Evolutionary conservation across 2,888 invertebrate genomes (phyloP).

Genomic region (Himalopsyche anomala): DNA sequence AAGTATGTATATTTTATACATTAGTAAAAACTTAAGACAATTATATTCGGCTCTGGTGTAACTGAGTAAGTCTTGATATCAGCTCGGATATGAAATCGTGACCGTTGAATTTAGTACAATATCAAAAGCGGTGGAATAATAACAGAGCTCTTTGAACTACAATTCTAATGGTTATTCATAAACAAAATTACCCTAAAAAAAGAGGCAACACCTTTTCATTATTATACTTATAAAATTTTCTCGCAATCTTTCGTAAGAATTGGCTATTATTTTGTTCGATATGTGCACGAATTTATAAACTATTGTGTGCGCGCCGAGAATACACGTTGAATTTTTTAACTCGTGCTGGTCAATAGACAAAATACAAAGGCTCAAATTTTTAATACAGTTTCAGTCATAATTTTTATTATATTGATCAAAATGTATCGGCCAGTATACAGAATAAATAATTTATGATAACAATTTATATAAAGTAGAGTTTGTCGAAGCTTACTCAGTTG

Average conservation of each 20-base stretch:
- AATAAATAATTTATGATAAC: too few species aligned
- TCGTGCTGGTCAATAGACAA: not conserved
- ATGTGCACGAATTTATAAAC: slow-evolving; percentile 33
- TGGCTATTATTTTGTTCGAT: slow-evolving; percentile 37
- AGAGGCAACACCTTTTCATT: slow-evolving; percentile 46
- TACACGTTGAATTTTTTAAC: slow-evolving; percentile 36
- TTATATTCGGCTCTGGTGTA: slow-evolving; percentile 32
- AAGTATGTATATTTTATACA: not conserved
- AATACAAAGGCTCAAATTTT: too few species aligned
- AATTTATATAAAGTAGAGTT: too few species aligned
- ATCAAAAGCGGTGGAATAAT: slow-evolving; percentile 33
- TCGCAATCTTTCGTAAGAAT: slow-evolving; percentile 44
- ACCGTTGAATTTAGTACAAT: slow-evolving; percentile 37
- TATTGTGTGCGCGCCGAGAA: slow-evolving; percentile 23
- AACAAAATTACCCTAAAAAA: slow-evolving; percentile 36
- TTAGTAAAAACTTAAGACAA: slow-evolving; percentile 5
- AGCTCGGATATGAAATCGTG: slow-evolving; percentile 12
- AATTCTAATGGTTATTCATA: slow-evolving; percentile 42
- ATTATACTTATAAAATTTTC: slow-evolving; percentile 43
- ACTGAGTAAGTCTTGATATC: slow-evolving; percentile 38
- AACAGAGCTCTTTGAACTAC: slow-evolving; percentile 41
- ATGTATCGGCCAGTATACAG: too few species aligned
- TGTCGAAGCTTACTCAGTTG: too few species aligned
- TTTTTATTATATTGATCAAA: too few species aligned
- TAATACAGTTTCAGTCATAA: too few species aligned